These are phyloP conservation scores for Xyrauchen texanus DNA, from an alignment of 2,113 vertebrate genomes.

Conservation along the genomic window DNA sequence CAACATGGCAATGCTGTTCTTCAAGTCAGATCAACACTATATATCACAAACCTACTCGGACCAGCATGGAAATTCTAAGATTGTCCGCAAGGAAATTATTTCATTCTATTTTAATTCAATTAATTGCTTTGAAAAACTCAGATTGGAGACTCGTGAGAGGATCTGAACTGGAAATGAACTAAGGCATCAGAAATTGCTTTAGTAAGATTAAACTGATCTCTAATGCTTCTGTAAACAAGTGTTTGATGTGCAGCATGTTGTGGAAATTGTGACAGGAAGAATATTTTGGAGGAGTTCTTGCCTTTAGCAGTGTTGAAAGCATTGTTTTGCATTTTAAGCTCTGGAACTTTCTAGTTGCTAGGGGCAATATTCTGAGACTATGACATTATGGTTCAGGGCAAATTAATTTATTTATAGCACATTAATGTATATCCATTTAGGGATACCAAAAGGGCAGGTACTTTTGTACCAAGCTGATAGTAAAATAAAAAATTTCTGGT, in stretches of 20 bases:
- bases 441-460: no score
- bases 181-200: constrained; percentile 9
- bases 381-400: no score
- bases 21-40: no score
- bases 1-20: no score
- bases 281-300: neutral
- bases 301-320: constrained; percentile 1
- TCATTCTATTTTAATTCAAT: constrained; percentile 7
- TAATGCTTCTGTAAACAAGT: constrained; percentile 26
- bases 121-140: neutral
- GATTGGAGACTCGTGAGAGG: constrained; percentile 29
- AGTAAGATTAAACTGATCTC: constrained; percentile 17
- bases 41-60: no score
- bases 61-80: no score
- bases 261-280: neutral
- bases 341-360: neutral
- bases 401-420: no score
- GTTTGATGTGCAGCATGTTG: constrained; percentile 17
- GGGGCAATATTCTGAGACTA: no score
- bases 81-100: no score
- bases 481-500: no score
- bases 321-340: neutral
- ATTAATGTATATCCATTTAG: no score
- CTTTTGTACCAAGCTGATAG: no score
- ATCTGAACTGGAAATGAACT: constrained; percentile 34